Evolutionary conservation across 2,797 vertebrate species (phyloP), one percentile per base, ranked within the genome.

Genomic region (Lepilemur septentrionalis): DNA sequence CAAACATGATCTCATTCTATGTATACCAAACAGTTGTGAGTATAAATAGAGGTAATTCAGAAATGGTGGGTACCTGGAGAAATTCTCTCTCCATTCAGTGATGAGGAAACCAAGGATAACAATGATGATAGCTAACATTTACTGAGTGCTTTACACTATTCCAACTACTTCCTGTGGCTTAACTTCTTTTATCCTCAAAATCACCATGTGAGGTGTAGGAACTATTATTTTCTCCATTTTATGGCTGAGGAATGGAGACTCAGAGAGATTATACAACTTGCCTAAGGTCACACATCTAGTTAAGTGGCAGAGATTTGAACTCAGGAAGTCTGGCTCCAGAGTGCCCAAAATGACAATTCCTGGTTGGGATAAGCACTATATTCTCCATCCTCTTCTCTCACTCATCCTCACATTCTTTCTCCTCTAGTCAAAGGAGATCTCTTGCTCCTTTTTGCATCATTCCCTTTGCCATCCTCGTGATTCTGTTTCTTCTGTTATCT

Each of bases 291-390:
- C 73, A 55, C 12, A 67, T 28, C 50, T 91, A 78, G 23, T 43
- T 78, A 90, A 84, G 50, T 73, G 22, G 25, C 25, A 92, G 85
- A 94, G 50, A 93, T 93, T 89, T 90, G 9, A 94, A 87, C 41
- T 22, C 38, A 83, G 57, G 32, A 94, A 92, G 6, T 52, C 38
- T 76, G 35, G 81, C 25, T 75, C 43, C 57, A 75, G 63, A 90
- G 81, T 91, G 7, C 50, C 72, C 55, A 32, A 80, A 83, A 72
- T 83, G 38, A 91, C 11, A 94, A 41, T 70, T 70, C 25, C 23
- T 70, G 35, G 7, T 38, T 84, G 50, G 32, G 12, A 25, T 61
- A 72, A 55, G 23, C 55, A 41, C 35, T 61, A 78, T 35, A 79
- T 83, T 90, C 63, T 52, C 55, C 32, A 93, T n/a, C 23, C 43